Evolutionary conservation across 2,888 invertebrate genomes (phyloP), one percentile per base, ranked within the genome.

Genomic region (Leptinotarsa peninsularis): DNA sequence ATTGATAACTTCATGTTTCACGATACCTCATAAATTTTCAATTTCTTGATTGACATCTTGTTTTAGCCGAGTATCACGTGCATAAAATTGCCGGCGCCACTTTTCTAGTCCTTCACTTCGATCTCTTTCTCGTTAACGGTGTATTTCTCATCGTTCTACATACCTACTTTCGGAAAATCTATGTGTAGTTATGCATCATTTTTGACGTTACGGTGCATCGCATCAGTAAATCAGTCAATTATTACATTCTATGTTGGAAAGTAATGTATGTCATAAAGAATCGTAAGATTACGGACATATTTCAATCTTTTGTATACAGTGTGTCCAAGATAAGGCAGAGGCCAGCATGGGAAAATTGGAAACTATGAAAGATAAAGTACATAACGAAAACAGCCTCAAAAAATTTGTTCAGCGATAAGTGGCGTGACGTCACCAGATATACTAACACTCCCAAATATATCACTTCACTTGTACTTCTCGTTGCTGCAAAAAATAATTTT

Each of bases 41-140:
- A 58, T 58, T 23, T 58, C 58, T 58, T 58, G 58, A 58, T 58
- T 58, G 58, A 58, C 23, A 58, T 58, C 58, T 58, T 58, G 58
- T 23, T 58, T 54, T 23, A 58, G 15, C 21, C 23, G 4, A 58
- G 17, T 18, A 18, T 18, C 10, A 18, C 54, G 54, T 13, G 54
- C 58, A 58, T 58, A 27, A 58, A 58, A 58, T 54, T 54, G 18
- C 58, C 23, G 58, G 23, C 58, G 58, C 58, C 23, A 23, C 23
- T 58, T 58, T 23, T 58, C 58, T 58, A 58, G 54, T 54, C 18
- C 21, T 58, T 18, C 21, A 14, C 4, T 58, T 23, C 14, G 21
- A 18, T 15, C 15, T 58, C 58, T 58, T 58, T 58, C 23, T 58
- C 58, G 58, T 1, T 58, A 58, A 58, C 58, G 58, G 58, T 58